Conservation (phyloP, 2,888 invertebrate genomes). For the Idaea straminata region DNA sequence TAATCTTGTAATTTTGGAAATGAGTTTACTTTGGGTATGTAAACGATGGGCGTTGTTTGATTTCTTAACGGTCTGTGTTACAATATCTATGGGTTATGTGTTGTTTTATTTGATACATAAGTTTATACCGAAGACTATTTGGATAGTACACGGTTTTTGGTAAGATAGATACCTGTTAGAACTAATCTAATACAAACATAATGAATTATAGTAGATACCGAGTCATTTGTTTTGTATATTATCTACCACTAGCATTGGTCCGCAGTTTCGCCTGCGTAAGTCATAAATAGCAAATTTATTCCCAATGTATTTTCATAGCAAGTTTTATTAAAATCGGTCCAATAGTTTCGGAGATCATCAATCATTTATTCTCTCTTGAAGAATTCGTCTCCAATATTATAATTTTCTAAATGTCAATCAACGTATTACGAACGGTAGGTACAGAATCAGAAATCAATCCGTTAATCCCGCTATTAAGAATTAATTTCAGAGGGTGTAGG, state of each 20-base stretch:
- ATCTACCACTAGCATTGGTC: too few species aligned
- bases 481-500: constrained; percentile 73
- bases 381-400: neutral
- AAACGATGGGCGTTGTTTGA: neutral
- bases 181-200: too few species aligned
- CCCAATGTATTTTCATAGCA: too few species aligned
- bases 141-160: neutral
- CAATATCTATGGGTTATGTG: neutral
- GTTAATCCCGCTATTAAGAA: constrained; percentile 68
- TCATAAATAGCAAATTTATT: too few species aligned
- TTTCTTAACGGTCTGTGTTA: neutral
- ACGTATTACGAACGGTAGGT: constrained; percentile 2
- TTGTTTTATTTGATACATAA: neutral
- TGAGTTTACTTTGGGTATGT: neutral
- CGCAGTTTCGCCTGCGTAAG: too few species aligned
- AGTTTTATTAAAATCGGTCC: too few species aligned
- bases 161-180: too few species aligned
- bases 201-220: too few species aligned
- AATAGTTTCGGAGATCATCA: too few species aligned
- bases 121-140: neutral
- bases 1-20: neutral
- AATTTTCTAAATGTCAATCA: neutral
- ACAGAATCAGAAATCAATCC: constrained; percentile 72
- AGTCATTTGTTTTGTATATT: too few species aligned
- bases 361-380: neutral